Conservation (phyloP, 2,888 invertebrate genomes). For the Rugalucina vietnamica region DNA sequence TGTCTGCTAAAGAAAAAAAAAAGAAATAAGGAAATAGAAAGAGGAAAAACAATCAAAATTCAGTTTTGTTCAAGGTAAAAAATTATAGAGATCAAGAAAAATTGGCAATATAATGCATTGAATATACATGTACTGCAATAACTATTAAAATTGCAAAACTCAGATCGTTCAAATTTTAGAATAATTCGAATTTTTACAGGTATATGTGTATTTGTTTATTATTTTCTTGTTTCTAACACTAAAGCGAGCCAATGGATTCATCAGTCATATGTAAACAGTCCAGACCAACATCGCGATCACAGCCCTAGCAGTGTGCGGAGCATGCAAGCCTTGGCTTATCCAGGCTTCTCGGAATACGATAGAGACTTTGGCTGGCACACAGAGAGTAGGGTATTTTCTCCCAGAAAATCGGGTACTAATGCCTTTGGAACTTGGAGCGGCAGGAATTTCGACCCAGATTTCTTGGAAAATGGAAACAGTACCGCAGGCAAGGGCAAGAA, state of each 20-base stretch:
- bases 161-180: too few species aligned
- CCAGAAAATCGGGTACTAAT: conserved; percentile 26
- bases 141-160: too few species aligned
- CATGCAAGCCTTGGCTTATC: conserved; percentile 22
- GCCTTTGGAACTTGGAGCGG: conserved; percentile 60
- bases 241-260: conserved; percentile 62
- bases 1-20: too few species aligned
- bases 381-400: neutral
- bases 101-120: too few species aligned
- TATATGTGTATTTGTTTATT: too few species aligned
- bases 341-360: neutral
- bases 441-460: conserved; percentile 4
- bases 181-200: too few species aligned
- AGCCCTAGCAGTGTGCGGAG: conserved; percentile 6
- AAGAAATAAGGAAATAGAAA: too few species aligned
- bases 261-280: conserved; percentile 30
- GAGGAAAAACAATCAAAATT: too few species aligned
- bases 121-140: too few species aligned
- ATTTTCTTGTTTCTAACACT: neutral
- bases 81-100: too few species aligned
- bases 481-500: conserved; percentile 35
- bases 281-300: neutral
- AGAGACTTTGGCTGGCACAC: conserved; percentile 14
- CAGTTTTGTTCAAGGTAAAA: too few species aligned
- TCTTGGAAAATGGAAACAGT: neutral